Evolutionary conservation across 1,140 invertebrate species (phyloP).

Genomic region (Gryon sp.): DNA sequence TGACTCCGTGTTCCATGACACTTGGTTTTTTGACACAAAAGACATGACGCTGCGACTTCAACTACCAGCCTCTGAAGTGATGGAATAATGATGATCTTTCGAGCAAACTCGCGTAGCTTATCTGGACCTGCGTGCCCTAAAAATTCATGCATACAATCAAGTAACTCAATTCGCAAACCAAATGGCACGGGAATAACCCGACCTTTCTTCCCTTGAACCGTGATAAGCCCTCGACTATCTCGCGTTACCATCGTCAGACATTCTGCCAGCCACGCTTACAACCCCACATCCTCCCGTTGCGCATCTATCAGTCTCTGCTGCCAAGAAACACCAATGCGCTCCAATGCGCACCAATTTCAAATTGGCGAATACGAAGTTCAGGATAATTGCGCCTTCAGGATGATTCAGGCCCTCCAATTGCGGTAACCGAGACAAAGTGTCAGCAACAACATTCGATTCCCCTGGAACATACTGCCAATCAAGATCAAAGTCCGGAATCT

Average conservation of each 20-base stretch:
- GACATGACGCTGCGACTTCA: neutral
- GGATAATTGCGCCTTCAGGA: neutral
- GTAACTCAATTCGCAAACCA: neutral
- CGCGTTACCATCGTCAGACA: neutral
- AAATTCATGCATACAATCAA: neutral
- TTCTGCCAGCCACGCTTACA: neutral
- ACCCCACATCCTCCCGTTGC: neutral
- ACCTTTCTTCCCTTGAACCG: neutral
- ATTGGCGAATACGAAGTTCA: too few species aligned
- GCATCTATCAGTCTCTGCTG: neutral
- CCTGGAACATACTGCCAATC: neutral
- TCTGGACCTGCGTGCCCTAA: neutral
- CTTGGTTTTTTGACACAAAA: neutral
- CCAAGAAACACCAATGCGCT: neutral
- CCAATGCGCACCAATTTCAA: too few species aligned
- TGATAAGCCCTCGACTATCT: neutral
- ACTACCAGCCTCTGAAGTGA: neutral
- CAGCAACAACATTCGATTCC: neutral
- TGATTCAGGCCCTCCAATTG: neutral
- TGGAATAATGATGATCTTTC: neutral
- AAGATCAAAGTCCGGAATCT: conserved; percentile 11
- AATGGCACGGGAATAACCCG: neutral
- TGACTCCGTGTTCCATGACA: neutral
- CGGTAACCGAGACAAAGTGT: neutral
- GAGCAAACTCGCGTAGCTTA: neutral